phyloP scores from a whole-genome alignment of 2,888 invertebrate species.

The Xylota sylvarum region DNA sequence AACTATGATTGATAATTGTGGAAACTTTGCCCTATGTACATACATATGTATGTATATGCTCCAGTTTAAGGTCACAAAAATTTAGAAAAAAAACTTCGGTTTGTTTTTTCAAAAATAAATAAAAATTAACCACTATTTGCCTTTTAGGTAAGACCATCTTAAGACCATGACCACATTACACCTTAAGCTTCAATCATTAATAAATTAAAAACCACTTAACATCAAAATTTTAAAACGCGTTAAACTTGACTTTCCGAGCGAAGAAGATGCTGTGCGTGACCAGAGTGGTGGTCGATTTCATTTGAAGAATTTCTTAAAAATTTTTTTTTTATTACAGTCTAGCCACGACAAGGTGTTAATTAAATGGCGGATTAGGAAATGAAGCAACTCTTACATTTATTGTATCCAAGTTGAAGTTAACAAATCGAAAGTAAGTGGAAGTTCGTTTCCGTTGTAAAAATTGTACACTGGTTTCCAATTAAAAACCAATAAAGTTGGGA shows the following conservation, averaged over 20 bases:
- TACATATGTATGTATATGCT: too few species aligned
- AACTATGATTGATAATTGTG: too few species aligned
- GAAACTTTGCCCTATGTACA: too few species aligned
- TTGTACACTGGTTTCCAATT: too few species aligned
- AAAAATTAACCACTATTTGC: not conserved
- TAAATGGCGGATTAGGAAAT: not conserved
- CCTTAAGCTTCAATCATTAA: not conserved
- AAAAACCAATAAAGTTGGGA: too few species aligned
- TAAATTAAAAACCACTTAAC: constrained; percentile 4
- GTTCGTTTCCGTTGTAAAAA: too few species aligned
- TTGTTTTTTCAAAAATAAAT: too few species aligned
- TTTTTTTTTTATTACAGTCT: constrained; percentile 1
- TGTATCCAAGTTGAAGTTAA: not conserved
- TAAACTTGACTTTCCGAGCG: not conserved
- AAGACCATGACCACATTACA: constrained; percentile 10
- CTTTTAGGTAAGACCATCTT: not conserved
- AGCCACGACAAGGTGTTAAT: constrained; percentile 18
- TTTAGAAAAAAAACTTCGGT: too few species aligned
- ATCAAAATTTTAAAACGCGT: not conserved
- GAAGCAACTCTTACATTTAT: too few species aligned
- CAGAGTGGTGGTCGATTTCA: not conserved
- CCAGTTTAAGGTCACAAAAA: too few species aligned
- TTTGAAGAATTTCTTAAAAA: constrained; percentile 13
- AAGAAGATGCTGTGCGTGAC: constrained; percentile 5
- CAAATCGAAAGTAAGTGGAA: not conserved